Evolutionary conservation across 2,888 invertebrate genomes (phyloP), one percentile per base, ranked within the genome.

Genomic region (Melolontha melolontha): DNA sequence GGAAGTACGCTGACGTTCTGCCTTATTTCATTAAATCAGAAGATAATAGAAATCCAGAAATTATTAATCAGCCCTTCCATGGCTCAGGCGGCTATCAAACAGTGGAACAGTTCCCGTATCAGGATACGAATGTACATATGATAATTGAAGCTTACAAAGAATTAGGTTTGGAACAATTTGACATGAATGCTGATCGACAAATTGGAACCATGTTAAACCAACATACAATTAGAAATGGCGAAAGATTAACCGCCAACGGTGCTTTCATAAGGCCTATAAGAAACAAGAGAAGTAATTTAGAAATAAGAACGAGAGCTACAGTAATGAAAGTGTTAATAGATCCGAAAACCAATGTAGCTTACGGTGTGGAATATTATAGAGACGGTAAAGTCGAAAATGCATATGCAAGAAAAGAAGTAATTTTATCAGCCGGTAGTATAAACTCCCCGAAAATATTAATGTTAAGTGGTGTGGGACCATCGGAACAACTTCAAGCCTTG

Each of bases 11-110:
- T 51, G 87, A 89, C 72, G 89, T 90, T 0, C 82, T 92, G 12
- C 91, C 91, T 0, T 93, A 92, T 78, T 93, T 90, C 79, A 88
- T 86, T 64, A 90, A 90, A 81, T 85, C 89, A 0, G 90, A 90
- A 81, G 85, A 89, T 72, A 90, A 90, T 74, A 83, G 84, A 77
- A 87, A 89, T 68, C 88, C 87, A 75, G 79, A 82, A 7, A 79
- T 85, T 7, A 82, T 86, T 27, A 84, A 89, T 72, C 84, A 83
- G 1, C 76, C 83, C 34, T 88, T 88, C 74, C 92, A 92, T 75
- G 85, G 86, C 0, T 84, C 84, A 6, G 86, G 87, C 1, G 92
- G 91, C 0, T 89, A 89, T 41, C 85, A 88, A 29, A 88, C 87
- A 42, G 90, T 92, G 0, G 89, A 90, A 79, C 82, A 88, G 74